Percentiles rank a stretch among this genome's conserved stretches.
phyloP scores from a whole-genome alignment of 2,888 invertebrate genomes.

The Drosophila heteroneura region DNA sequence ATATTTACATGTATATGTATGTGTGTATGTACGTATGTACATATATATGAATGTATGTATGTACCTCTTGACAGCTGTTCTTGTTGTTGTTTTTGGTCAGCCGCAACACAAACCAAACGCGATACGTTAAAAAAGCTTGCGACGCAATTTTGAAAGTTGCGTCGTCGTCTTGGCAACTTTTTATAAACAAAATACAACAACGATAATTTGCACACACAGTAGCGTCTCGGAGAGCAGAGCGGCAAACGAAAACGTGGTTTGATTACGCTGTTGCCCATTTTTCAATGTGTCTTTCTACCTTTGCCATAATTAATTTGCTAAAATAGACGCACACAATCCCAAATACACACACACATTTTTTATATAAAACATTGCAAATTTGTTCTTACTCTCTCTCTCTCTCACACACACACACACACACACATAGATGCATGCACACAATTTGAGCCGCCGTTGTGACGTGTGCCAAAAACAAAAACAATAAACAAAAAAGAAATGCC shows the following conservation, averaged over 20 bases:
- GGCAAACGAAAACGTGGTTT: slow-evolving; percentile 53
- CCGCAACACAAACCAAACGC: slow-evolving; percentile 26
- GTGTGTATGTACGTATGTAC: background rate
- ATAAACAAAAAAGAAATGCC: slow-evolving; percentile 27
- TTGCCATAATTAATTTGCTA: slow-evolving; percentile 70
- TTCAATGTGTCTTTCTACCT: slow-evolving; percentile 22
- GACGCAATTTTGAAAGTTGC: slow-evolving; percentile 77
- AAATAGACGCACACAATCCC: slow-evolving; percentile 25
- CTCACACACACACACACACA: slow-evolving; percentile 4
- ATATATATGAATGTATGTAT: background rate
- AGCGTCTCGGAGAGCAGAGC: slow-evolving; percentile 36
- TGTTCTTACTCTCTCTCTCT: slow-evolving; percentile 1
- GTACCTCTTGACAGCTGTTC: slow-evolving; percentile 24
- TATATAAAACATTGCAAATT: slow-evolving; percentile 34
- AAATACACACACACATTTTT: background rate
- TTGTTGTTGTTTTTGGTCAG: slow-evolving; percentile 19
- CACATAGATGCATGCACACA: background rate
- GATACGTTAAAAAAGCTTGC: slow-evolving; percentile 56
- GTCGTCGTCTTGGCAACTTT: slow-evolving; percentile 76
- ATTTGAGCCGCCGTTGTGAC: slow-evolving; percentile 53
- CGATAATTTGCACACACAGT: slow-evolving; percentile 50
- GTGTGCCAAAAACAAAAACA: slow-evolving; percentile 46
- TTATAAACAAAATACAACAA: slow-evolving; percentile 54
- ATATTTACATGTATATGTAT: background rate
- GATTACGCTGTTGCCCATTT: slow-evolving; percentile 23